Evolutionary conservation across 2,888 invertebrate genomes (phyloP), one percentile per base, ranked within the genome.

Genomic region (Gandaritis pyraliata): DNA sequence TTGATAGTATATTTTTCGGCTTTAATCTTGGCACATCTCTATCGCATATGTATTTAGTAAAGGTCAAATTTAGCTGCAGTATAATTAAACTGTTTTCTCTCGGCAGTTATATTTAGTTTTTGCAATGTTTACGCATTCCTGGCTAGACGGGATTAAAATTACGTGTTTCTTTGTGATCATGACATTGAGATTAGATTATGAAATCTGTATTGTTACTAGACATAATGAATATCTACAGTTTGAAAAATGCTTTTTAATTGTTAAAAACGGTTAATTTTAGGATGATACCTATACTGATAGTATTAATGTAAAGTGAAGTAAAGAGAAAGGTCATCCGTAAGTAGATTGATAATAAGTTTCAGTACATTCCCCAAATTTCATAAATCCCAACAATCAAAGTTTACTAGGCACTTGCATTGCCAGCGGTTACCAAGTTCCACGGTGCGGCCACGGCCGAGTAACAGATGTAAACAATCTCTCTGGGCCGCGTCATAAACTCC

Each of bases 391-490:
- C 76, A 77, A 78, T 76, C 71, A 71, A 72, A 72, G 75, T 77
- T 79, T 77, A 78, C 77, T 75, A 69, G 70, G 73, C 75, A 80
- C 81, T 83, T 79, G 83, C 82, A 82, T 76, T 75, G 72, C 73
- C 86, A 83, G 88, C 79, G 90, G 90, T 90, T 87, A 88, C 84
- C 87, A 88, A 90, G 87, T 90, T 89, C 82, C 82, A 80, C 78
- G 81, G 82, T 78, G 81, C 81, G 83, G 86, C 86, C 78, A 81
- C 87, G 84, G 85, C 77, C 81, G 81, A 80, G 90, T 85, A 87
- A 81, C 91, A 92, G 91, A 92, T 91, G 91, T 92, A 91, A 91
- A 92, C 91, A 92, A 88, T 90, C 89, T 90, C 89, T 87, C 86
- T 84, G 83, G 80, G 80, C 81, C 84, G 80, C 81, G 87, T 88